A percentile compares a stretch with the other conserved stretches of the same genome.
phyloP scores from a whole-genome alignment of 1,140 invertebrate species.

The Microvelia longipes region DNA sequence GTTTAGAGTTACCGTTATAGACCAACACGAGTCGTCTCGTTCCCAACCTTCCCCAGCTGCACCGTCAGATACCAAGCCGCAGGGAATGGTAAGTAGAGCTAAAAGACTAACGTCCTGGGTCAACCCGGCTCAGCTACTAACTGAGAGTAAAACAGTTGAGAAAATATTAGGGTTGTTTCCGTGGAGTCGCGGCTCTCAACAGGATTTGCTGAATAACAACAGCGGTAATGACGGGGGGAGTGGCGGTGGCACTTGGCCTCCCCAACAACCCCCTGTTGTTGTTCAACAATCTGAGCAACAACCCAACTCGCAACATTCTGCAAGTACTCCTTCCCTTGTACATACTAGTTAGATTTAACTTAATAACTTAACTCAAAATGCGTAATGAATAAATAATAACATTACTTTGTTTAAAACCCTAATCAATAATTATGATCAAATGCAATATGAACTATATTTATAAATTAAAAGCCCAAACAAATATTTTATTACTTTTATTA shows the following conservation, averaged over 20 bases:
- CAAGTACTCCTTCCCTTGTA: not conserved
- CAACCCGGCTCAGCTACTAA: constrained; percentile 3
- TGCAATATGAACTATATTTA: too few species aligned
- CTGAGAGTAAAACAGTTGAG: not conserved
- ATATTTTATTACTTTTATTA: too few species aligned
- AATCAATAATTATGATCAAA: not conserved
- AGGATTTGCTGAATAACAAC: not conserved
- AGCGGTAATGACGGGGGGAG: not conserved
- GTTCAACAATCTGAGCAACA: not conserved
- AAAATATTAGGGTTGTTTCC: not conserved
- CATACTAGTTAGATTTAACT: not conserved
- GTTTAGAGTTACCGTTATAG: constrained; percentile 20
- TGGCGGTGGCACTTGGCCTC: not conserved
- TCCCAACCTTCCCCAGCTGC: constrained; percentile 3
- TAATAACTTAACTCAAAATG: too few species aligned
- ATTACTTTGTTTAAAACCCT: too few species aligned
- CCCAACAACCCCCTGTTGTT: not conserved
- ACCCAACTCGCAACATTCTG: not conserved
- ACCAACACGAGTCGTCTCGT: not conserved
- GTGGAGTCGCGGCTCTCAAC: not conserved
- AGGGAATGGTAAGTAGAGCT: constrained; percentile 16
- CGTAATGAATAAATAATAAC: too few species aligned
- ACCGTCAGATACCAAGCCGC: constrained; percentile 12
- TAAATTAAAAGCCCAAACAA: too few species aligned
- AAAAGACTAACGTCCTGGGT: not conserved